Base-by-base conservation (phyloP, 2,113 vertebrate genomes). In the Aspiorhynchus laticeps region DNA sequence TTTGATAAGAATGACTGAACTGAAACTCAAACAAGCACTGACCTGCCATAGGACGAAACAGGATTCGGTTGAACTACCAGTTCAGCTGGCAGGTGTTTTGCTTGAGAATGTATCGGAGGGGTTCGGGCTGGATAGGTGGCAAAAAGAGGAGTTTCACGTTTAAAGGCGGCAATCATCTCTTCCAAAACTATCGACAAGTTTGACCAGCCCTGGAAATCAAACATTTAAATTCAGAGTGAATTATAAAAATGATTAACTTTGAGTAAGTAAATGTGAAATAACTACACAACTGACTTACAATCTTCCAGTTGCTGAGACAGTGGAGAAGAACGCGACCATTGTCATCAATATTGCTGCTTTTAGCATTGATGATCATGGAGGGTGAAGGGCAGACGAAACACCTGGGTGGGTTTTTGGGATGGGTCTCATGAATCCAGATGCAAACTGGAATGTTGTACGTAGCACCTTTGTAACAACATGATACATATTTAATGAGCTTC, bases 341-440 rank as follows among this genome's bases (percentile, higher is more conserved):
- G 4, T 86, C 33, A 10, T 95, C 94, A 46, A 95, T 92, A 7
- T 74, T 93, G 26, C 91, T 91, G 88, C 94, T 94, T 59, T 86
- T 89, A 0, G 89, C 86, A 88, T 95, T 96, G 82, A 94, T 93
- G 87, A 92, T 88, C 93, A 94, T 95, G 89, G 91, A 91, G 78
- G 88, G 77, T 0, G 93, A 91, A 0, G 93, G 93, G 69, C 93
- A 93, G 56, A 96, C 90, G 0, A 91, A 93, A 56, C 94, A 96
- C 75, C 93, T 92, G 12, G 95, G 95, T 0, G 91, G 91, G 51
- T 90, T 93, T 48, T 86, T 80, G 0, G 95, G 95, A 79, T 96
- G 95, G 0, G 92, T 94, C 65, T 94, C 90, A 38, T 95, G 95
- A 8, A 96, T 92, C 95, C 95, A 96, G 80, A 96, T 87, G 87